Evolutionary conservation across 2,113 vertebrate genomes (phyloP).

Genomic region (Actinemys pallida): DNA sequence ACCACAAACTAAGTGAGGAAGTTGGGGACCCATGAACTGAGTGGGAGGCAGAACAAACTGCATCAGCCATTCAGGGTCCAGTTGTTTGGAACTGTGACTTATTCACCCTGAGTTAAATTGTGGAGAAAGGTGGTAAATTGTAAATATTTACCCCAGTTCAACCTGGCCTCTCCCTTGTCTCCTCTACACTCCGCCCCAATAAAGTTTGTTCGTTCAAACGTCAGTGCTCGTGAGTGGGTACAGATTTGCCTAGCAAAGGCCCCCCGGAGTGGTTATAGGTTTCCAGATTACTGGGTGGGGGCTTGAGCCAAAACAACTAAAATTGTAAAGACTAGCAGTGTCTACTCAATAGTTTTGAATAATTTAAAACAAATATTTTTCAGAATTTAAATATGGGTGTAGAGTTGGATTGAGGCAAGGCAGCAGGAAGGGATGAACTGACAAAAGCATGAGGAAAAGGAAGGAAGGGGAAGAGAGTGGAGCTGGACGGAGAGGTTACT

Average conservation of each 20-base stretch:
- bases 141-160: neutral
- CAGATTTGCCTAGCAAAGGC: neutral
- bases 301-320: neutral
- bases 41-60: neutral
- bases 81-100: neutral
- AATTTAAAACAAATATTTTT: neutral
- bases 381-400: neutral
- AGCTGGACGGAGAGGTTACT: neutral
- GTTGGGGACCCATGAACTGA: neutral
- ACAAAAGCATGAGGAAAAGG: neutral
- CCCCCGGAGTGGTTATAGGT: neutral
- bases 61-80: neutral
- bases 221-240: neutral
- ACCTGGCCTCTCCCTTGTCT: neutral
- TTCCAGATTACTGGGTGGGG: neutral
- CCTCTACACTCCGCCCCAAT: accelerated
- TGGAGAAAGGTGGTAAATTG: neutral
- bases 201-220: neutral
- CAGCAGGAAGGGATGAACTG: neutral
- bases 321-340: neutral
- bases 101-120: neutral
- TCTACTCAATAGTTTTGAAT: neutral
- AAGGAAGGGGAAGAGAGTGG: neutral
- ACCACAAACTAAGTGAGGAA: neutral
- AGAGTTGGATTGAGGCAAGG: neutral